phyloP scores from a whole-genome alignment of 2,113 vertebrate species.

The Pygoscelis antarcticus region DNA sequence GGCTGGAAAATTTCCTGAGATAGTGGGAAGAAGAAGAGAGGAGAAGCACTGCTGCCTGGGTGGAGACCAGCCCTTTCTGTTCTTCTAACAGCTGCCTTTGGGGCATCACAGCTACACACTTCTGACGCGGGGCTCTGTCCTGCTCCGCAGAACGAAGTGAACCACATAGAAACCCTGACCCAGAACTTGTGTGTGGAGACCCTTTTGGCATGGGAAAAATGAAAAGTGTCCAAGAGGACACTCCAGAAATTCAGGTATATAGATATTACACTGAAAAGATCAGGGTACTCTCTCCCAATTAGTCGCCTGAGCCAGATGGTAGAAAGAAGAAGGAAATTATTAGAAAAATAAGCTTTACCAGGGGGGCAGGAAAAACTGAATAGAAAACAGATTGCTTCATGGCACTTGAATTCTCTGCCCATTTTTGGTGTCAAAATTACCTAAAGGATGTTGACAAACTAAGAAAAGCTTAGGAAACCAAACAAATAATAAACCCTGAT shows the following conservation, averaged over 20 bases:
- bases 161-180: neutral
- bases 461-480: neutral
- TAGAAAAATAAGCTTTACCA: neutral
- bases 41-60: neutral
- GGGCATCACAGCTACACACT: neutral
- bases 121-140: neutral
- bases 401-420: neutral
- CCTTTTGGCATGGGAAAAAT: neutral
- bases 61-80: neutral
- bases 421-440: conserved; percentile 30
- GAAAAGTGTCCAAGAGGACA: neutral
- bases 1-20: neutral
- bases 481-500: neutral
- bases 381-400: conserved; percentile 12
- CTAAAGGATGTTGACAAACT: neutral
- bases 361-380: neutral
- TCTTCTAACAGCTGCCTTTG: neutral
- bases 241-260: neutral
- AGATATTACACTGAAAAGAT: neutral
- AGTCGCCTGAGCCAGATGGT: neutral
- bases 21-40: neutral
- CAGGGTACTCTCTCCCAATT: neutral
- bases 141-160: neutral
- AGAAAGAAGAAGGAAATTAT: neutral
- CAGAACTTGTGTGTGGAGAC: neutral